Conservation (phyloP, 2,888 invertebrate species). For the Euclidia mi region DNA sequence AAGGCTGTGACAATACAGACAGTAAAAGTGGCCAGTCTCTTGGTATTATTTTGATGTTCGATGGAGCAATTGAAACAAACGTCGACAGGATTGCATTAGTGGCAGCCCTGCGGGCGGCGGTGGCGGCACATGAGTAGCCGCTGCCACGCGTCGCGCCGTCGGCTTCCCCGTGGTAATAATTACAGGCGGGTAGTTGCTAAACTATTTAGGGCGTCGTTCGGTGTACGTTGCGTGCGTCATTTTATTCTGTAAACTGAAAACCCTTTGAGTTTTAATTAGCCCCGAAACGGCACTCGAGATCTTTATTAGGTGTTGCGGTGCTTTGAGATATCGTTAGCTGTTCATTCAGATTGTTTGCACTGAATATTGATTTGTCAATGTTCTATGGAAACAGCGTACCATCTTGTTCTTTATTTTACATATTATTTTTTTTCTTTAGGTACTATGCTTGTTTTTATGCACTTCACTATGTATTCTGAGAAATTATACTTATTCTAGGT, state of each 20-base stretch:
- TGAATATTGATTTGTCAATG: not conserved
- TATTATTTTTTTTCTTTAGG: no score
- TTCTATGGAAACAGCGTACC: no score
- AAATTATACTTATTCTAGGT: no score
- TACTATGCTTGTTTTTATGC: no score
- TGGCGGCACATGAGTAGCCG: constrained; percentile 36
- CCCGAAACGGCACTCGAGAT: constrained; percentile 57
- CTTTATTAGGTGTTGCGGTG: constrained; percentile 63
- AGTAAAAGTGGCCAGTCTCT: constrained; percentile 26
- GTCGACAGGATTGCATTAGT: constrained; percentile 35
- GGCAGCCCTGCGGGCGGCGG: constrained; percentile 59
- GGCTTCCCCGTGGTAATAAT: constrained; percentile 71
- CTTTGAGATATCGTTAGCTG: constrained; percentile 43
- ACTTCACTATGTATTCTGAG: no score
- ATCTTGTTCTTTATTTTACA: no score
- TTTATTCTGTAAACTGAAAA: constrained; percentile 77
- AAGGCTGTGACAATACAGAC: constrained; percentile 39
- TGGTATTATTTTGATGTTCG: constrained; percentile 24
- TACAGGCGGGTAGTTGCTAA: constrained; percentile 70
- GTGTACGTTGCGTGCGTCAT: constrained; percentile 62
- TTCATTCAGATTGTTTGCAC: not conserved
- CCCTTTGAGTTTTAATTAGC: constrained; percentile 85
- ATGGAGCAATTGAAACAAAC: constrained; percentile 42
- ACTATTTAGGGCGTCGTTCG: constrained; percentile 79
- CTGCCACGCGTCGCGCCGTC: constrained; percentile 54